phyloP scores from a whole-genome alignment of 2,888 invertebrate species.

The Amiota communis region DNA sequence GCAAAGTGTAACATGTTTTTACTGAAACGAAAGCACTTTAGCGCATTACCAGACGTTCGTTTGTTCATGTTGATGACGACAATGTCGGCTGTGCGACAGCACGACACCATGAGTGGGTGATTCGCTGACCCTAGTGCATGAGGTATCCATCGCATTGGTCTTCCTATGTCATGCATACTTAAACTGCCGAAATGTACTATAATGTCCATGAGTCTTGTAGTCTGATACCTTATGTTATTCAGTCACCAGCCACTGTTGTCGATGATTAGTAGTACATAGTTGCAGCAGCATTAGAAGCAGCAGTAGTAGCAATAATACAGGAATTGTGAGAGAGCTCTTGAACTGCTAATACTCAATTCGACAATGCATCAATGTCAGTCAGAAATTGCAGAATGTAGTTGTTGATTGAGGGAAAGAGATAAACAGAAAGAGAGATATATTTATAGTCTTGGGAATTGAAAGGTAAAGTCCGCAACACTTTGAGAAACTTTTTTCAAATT shows the following conservation, averaged over 20 bases:
- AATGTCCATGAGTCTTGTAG: not conserved
- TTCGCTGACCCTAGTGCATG: not conserved
- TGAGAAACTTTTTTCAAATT: too few relatives aligned
- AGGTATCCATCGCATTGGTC: too few relatives aligned
- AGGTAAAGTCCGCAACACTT: too few relatives aligned
- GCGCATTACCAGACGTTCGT: conserved; percentile 63
- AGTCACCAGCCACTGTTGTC: conserved; percentile 55
- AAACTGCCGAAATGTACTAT: conserved; percentile 24
- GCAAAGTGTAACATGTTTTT: conserved; percentile 68
- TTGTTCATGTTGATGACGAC: conserved; percentile 38
- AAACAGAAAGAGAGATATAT: too few relatives aligned
- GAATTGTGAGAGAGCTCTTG: not conserved
- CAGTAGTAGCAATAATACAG: not conserved
- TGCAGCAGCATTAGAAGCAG: not conserved
- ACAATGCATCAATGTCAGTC: conserved; percentile 17
- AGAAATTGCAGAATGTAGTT: conserved; percentile 1
- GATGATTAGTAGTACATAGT: conserved; percentile 52
- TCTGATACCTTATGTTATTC: not conserved
- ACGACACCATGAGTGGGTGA: not conserved
- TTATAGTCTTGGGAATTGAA: too few relatives aligned
- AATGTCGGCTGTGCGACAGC: not conserved
- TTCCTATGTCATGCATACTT: not conserved
- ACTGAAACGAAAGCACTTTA: conserved; percentile 63
- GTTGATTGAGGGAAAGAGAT: not conserved
- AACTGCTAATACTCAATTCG: conserved; percentile 2